These are phyloP conservation scores for Adela reaumurella DNA, from an alignment of 2,888 invertebrate genomes.

Conservation along the genomic window DNA sequence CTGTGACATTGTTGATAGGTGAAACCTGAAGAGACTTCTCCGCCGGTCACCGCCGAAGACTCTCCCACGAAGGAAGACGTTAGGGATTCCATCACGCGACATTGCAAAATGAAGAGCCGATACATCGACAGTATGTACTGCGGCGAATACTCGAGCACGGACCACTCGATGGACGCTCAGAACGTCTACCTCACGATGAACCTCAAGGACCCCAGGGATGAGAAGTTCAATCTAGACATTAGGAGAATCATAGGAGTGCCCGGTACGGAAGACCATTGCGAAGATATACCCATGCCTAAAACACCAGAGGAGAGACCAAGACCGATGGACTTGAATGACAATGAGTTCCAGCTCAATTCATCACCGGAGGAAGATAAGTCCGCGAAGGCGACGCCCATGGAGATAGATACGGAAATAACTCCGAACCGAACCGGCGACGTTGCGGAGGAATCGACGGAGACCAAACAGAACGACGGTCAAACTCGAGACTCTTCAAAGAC, in stretches of 20 bases:
- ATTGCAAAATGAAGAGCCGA: constrained; percentile 27
- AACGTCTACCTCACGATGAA: constrained; percentile 36
- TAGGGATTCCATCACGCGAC: constrained; percentile 22
- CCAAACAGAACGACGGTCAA: too few species aligned
- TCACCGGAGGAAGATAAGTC: constrained; percentile 29
- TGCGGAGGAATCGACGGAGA: constrained; percentile 18
- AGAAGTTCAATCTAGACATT: constrained; percentile 26
- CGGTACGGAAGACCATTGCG: constrained; percentile 21
- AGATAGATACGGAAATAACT: constrained; percentile 39
- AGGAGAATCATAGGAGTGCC: constrained; percentile 44
- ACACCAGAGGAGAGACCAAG: too few species aligned
- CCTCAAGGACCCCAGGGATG: constrained; percentile 34
- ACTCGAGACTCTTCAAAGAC: too few species aligned
- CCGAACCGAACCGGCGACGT: constrained; percentile 32
- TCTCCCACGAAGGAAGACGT: constrained; percentile 42
- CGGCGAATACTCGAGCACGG: constrained; percentile 44
- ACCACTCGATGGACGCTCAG: constrained; percentile 30
- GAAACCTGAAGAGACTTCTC: constrained; percentile 34
- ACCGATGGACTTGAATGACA: constrained; percentile 27
- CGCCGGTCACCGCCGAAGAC: constrained; percentile 41
- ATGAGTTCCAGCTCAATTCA: constrained; percentile 20
- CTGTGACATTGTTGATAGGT: too few species aligned
- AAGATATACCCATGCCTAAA: too few species aligned
- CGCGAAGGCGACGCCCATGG: constrained; percentile 43
- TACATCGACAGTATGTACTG: constrained; percentile 40